Percentiles rank a stretch among this genome's conserved stretches.
These are phyloP conservation scores for Manacus vitellinus DNA, from an alignment of 2,113 vertebrate species.

Conservation along the genomic window DNA sequence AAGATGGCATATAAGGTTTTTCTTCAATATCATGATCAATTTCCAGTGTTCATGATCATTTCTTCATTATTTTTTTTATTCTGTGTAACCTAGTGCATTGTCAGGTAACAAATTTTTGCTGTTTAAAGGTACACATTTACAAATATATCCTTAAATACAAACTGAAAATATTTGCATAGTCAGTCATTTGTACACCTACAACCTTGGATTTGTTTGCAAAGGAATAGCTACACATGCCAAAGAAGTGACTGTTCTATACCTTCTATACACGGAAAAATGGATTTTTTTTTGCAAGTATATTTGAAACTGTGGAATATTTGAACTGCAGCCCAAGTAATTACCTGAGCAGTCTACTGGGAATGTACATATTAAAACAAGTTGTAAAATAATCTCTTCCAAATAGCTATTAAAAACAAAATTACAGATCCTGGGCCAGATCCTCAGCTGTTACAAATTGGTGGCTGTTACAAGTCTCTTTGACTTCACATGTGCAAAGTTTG, in stretches of 20 bases:
- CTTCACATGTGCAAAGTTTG: not conserved
- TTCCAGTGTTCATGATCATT: not conserved
- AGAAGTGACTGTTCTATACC: not conserved
- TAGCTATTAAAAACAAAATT: slow-evolving; percentile 55
- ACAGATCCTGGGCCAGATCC: slow-evolving; percentile 45
- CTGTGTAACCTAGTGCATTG: not conserved
- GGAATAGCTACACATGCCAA: not conserved
- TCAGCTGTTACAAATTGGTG: slow-evolving; percentile 60
- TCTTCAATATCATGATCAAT: not conserved
- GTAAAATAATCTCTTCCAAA: slow-evolving; percentile 66
- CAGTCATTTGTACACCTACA: not conserved
- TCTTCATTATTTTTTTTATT: not conserved
- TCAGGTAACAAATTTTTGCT: not conserved
- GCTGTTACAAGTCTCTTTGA: slow-evolving; percentile 14
- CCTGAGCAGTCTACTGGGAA: slow-evolving; percentile 51
- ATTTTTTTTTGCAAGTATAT: slow-evolving; percentile 32
- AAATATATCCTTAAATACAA: not conserved
- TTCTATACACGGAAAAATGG: slow-evolving; percentile 23
- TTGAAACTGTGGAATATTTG: slow-evolving; percentile 47
- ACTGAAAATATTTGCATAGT: not conserved
- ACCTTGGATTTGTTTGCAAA: not conserved
- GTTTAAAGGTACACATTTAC: not conserved
- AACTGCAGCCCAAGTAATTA: slow-evolving; percentile 53
- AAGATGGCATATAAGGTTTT: not conserved
- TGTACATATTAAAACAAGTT: slow-evolving; percentile 45